Conservation (phyloP, 2,888 invertebrate genomes). For the Drosophila glabriapex region DNA sequence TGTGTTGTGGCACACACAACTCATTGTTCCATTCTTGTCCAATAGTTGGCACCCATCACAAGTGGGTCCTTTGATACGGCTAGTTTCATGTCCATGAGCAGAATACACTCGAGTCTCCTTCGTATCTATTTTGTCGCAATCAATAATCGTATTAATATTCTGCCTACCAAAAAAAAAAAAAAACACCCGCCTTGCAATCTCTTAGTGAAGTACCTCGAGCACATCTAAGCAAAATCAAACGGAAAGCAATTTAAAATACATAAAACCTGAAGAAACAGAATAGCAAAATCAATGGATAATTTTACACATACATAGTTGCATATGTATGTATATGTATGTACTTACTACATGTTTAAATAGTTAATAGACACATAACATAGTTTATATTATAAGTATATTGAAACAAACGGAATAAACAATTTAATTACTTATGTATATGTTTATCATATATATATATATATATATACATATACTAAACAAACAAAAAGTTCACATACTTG, state of each 20-base stretch:
- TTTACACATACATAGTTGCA: constrained; percentile 20
- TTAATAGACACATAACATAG: constrained; percentile 17
- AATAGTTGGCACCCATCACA: not conserved
- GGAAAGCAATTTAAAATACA: constrained; percentile 66
- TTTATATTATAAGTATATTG: constrained; percentile 7
- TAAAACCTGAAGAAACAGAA: constrained; percentile 14
- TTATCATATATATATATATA: not conserved
- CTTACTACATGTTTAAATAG: constrained; percentile 30
- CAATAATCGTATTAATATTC: constrained; percentile 14
- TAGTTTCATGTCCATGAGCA: constrained; percentile 9
- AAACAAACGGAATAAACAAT: constrained; percentile 25
- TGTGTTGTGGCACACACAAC: constrained; percentile 13
- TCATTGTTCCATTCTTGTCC: not conserved
- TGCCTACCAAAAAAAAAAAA: constrained; percentile 5
- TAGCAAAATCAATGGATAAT: constrained; percentile 22
- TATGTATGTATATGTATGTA: constrained; percentile 14
- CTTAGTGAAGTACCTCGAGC: constrained; percentile 48
- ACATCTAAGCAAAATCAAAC: constrained; percentile 59
- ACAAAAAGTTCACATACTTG: constrained; percentile 24
- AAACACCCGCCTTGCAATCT: constrained; percentile 47
- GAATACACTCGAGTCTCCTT: constrained; percentile 1
- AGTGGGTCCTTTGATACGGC: constrained; percentile 7
- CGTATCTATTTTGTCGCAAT: constrained; percentile 15
- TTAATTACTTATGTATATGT: constrained; percentile 17
- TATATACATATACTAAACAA: not conserved